phyloP scores from a whole-genome alignment of 1,140 invertebrate species.

The Coenobita brevimanus region DNA sequence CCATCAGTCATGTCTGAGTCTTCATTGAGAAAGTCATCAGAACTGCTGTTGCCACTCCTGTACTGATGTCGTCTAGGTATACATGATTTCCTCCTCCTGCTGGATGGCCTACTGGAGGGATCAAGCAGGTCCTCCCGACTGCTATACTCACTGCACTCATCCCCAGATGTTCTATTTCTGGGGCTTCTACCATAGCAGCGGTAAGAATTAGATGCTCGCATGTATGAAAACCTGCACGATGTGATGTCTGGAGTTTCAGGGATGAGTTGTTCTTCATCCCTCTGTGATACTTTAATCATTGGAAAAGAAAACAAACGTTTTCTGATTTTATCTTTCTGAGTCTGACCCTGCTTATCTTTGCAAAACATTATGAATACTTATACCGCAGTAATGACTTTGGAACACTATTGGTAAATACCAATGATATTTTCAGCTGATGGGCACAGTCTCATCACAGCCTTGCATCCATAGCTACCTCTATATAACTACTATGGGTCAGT shows the following conservation, averaged over 20 bases:
- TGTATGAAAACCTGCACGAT: slow-evolving; percentile 43
- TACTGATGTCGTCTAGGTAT: neutral
- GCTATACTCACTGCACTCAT: slow-evolving; percentile 13
- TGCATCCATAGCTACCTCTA: too few species aligned
- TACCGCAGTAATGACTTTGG: too few species aligned
- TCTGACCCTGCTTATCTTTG: neutral
- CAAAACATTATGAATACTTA: slow-evolving; percentile 2
- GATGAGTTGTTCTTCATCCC: neutral
- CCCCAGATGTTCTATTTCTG: neutral
- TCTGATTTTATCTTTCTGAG: neutral
- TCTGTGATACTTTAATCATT: neutral
- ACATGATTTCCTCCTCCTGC: slow-evolving; percentile 10
- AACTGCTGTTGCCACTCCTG: slow-evolving; percentile 45
- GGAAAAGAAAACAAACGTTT: neutral
- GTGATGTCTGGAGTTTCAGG: neutral
- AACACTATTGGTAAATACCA: too few species aligned
- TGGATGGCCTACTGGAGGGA: neutral
- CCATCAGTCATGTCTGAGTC: slow-evolving; percentile 43
- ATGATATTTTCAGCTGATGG: too few species aligned
- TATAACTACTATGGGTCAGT: too few species aligned
- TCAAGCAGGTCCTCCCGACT: slow-evolving; percentile 50
- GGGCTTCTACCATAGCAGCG: slow-evolving; percentile 28
- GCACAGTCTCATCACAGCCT: too few species aligned
- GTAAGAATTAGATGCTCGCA: slow-evolving; percentile 39
- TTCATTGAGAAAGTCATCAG: slow-evolving; percentile 47